Evolutionary conservation across 2,888 invertebrate genomes (phyloP), one percentile per base, ranked within the genome.

Genomic region (Sphinx pinastri): DNA sequence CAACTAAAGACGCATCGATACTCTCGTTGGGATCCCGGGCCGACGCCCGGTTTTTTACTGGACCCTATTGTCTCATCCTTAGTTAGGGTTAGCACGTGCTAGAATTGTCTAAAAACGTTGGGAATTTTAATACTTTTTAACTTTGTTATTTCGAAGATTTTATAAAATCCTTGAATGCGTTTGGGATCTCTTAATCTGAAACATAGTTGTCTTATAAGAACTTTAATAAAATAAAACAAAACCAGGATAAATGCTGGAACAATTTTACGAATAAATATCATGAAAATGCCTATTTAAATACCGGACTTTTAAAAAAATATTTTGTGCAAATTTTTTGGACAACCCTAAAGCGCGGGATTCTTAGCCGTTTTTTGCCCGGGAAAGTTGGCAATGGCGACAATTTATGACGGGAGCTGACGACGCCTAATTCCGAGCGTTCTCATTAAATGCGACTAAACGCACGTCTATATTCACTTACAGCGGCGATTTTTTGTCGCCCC

Each of bases 381-480:
- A 75, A 78, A 75, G 80, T 79, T 76, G 76, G 82, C 83, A 87
- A 85, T 81, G 85, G 88, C 85, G 91, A 90, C 90, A 93, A 93
- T 93, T 93, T 93, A 93, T 91, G 92, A 91, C 84, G 87, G 85
- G 78, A 83, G 83, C 88, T 87, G 90, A 89, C 88, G 84, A 79
- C 85, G 84, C 82, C 90, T 92, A 91, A 92, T 92, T 91, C 90
- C 76, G 82, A 78, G 81, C 80, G 81, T 84, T 84, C 92, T 92
- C 93, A 92, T 93, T 93, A 93, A 89, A 88, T 78, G 81, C 81
- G 84, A 84, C 88, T 89, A 88, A 90, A 88, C 84, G 86, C 79
- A 76, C 76, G 82, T 84, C 86, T 88, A 87, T 86, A 88, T 92
- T 92, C 91, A 92, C 89, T 93, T 90, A 90, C 83, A 81, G 81